Evolutionary conservation across 35 echinoderm and acorn worm species (phyloP), one percentile per base, ranked within the genome.

Genomic region (Amphiura filiformis): DNA sequence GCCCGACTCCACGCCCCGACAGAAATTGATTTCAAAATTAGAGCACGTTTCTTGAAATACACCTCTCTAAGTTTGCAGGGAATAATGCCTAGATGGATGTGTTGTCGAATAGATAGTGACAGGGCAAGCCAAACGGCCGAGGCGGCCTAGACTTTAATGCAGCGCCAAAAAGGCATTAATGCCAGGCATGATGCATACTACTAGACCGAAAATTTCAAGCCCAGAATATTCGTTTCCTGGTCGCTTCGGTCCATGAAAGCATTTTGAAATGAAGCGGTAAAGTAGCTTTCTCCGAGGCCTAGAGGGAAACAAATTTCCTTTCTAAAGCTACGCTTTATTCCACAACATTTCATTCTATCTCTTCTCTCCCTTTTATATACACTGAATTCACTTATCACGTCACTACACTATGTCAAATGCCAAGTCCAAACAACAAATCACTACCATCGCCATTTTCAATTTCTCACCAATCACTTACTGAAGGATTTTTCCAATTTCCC

Each of bases 1-100:
- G 61, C 61, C 61, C 61, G 61, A 23, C 61, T 70, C 61, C 61
- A 70, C 61, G 61, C 61, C 61, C 61, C 61, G 61, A 70, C 61
- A 70, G 61, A 70, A 70, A 70, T 70, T 70, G 61, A 70, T 70
- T 70, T 70, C 61, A 70, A 70, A 70, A 70, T 70, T 70, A 70
- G 61, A 70, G 61, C 61, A 70, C 61, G 61, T 70, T 70, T 70
- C 61, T 70, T 70, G 61, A 70, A 70, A 70, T 70, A 70, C 61
- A 70, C 61, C 61, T 70, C 61, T 70, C 61, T 70, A 70, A 30
- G 17, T 70, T 30, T 70, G 61, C 61, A 70, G 61, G 15, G 61
- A 70, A 70, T 70, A 70, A 70, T 70, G 61, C 61, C 61, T 15
- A 11, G 61, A 70, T 70, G 61, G 61, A 70, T 70, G 61, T 70